Evolutionary conservation across 2,797 vertebrate species (phyloP), one percentile per base, ranked within the genome.

Genomic region (Oreortyx pictus): DNA sequence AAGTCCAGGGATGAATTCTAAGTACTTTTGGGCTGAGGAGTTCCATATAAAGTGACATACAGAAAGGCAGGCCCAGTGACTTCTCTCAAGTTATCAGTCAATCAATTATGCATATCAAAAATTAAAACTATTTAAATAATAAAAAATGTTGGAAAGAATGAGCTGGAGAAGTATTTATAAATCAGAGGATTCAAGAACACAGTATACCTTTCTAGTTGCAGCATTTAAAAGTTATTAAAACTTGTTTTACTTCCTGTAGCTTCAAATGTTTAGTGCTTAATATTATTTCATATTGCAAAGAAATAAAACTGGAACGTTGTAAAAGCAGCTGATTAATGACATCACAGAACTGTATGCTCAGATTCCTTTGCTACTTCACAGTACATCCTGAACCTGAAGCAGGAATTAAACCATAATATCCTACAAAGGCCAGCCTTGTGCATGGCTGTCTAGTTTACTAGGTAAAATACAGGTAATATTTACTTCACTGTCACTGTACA

Each of bases 41-140:
- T 27, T 56, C 29, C 15, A 19, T 24, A 12, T 31, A 50, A 72
- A 43, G 7, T 50, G n/a, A 81, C 23, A 31, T 23, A 16, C 4
- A 54, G 50, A 35, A 49, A 61, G 27, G n/a, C 4, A 1, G 56
- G 14, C 13, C 33, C 0, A n/a, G 0, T 52, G 49, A 23, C 39
- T 67, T 77, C 43, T 67, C 8, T 41, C 12, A 46, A 46, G n/a
- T 41, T 56, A 41, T 37, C 7, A 23, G 47, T 19, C 49, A 24
- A 41, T 25, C 49, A 31, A 16, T 68, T 64, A 8, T 1, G 0
- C 9, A 17, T n/a, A 77, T n/a, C 15, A 31, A 75, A 65, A 29
- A 37, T n/a, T 37, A 35, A 59, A 75, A 14, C 35, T 67, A 24
- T 57, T 57, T 19, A 60, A 77, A 52, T 47, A 37, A 29, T 46